A percentile compares a stretch with the other conserved stretches of the same genome.
Conservation (phyloP, 2,113 vertebrate genomes). For the Heterocephalus glaber region DNA sequence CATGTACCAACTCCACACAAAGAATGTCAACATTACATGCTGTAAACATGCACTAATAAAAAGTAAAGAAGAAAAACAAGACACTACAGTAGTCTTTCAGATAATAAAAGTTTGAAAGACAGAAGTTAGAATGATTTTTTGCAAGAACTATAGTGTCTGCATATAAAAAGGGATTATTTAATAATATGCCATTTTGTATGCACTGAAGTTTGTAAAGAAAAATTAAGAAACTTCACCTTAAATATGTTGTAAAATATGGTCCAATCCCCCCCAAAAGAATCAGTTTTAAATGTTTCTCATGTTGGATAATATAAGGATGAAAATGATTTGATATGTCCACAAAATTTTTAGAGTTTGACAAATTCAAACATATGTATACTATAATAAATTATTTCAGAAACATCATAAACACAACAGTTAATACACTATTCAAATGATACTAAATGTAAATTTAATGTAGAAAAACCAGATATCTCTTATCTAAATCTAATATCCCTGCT, state of each 20-base stretch:
- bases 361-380: background rate
- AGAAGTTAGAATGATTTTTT: conserved; percentile 10
- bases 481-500: background rate
- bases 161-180: background rate
- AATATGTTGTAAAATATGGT: conserved; percentile 30
- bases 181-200: background rate
- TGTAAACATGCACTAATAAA: background rate
- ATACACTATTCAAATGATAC: background rate
- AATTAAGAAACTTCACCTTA: conserved; percentile 44
- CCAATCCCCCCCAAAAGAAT: background rate
- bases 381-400: conserved; percentile 7
- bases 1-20: background rate
- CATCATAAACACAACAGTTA: background rate
- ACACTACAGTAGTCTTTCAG: background rate
- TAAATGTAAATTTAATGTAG: background rate
- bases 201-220: background rate
- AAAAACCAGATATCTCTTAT: background rate
- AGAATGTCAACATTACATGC: background rate
- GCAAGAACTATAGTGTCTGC: background rate
- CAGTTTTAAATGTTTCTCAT: background rate
- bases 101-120: background rate
- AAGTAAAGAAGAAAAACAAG: background rate
- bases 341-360: background rate
- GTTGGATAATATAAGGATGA: background rate
- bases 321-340: background rate